Base-by-base conservation (phyloP, 1,140 invertebrate genomes). In the Trachymyrmex septentrionalis region DNA sequence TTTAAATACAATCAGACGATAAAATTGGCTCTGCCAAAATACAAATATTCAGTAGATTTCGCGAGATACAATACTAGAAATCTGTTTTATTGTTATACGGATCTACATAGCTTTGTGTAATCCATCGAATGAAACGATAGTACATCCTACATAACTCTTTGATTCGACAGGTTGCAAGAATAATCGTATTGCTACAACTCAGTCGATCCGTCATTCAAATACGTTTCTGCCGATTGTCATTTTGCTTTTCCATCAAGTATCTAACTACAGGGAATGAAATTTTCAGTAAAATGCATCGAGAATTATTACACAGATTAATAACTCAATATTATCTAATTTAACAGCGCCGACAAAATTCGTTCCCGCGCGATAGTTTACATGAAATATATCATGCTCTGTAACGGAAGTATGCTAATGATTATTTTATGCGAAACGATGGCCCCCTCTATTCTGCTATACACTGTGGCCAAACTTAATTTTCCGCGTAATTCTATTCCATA, bases 361-460 rank as follows among this genome's bases (percentile, higher is more conserved):
- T 50, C 38, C 21, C 69, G 55, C 38, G 38, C 55, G 38, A 75
- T 84, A 75, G 55, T 63, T 84, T 84, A 61, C 38, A 73, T 57
- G 80, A n/a, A 75, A 84, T 75, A 75, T 44, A 61, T 75, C 69
- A 48, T 63, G 69, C 38, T 44, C 38, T 61, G 80, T 55, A 12
- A 38, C 55, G 69, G 38, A 82, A 82, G 69, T 84, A 75, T 84
- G 80, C 80, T 84, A 84, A 84, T 84, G 80, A 84, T 75, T 84
- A 84, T 84, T 84, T 84, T 84, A 84, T 84, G 55, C 80, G 55
- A 61, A 84, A 84, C 69, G 69, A 73, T 75, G 24, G 55, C 38
- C 27, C 69, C 63, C 55, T 48, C 27, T 61, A 30, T 84, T 21
- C 14, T 19, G 50, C 19, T 57, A 63, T 84, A 61, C 48, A 50